phyloP scores from a whole-genome alignment of 2,888 invertebrate genomes.

The Acanthosepion lycidas region DNA sequence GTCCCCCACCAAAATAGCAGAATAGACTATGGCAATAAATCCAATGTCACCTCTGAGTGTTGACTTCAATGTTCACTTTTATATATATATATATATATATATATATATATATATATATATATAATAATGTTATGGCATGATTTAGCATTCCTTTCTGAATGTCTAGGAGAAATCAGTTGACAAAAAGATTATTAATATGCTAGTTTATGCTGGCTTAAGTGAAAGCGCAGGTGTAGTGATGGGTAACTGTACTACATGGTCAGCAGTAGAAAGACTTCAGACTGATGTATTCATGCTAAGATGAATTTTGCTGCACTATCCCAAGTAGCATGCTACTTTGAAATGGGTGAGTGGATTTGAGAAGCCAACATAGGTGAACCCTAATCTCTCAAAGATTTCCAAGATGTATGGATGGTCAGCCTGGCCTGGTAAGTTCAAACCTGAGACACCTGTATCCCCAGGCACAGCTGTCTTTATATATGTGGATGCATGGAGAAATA shows the following conservation, averaged over 20 bases:
- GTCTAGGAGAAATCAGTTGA: not conserved
- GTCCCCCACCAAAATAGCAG: no score
- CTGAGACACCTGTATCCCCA: no score
- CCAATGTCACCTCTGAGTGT: no score
- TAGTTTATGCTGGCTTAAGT: not conserved
- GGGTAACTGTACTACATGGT: not conserved
- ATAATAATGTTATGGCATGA: not conserved
- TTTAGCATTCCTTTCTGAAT: not conserved
- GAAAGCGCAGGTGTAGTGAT: not conserved
- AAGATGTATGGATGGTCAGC: not conserved
- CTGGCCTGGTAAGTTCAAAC: not conserved
- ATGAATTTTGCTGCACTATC: not conserved
- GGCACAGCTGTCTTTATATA: not conserved
- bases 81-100: no score
- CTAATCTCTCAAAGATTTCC: not conserved
- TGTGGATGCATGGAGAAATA: no score
- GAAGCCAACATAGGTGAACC: not conserved
- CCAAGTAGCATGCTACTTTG: not conserved
- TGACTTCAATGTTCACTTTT: no score
- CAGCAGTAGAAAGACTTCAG: not conserved
- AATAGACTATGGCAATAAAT: no score
- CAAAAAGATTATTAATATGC: not conserved
- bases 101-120: no score
- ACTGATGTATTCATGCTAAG: not conserved
- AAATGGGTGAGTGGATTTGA: not conserved